A percentile compares a stretch with the other conserved stretches of the same genome.
Conservation (phyloP, 1,140 invertebrate species). For the Cyphomyrmex costatus region DNA sequence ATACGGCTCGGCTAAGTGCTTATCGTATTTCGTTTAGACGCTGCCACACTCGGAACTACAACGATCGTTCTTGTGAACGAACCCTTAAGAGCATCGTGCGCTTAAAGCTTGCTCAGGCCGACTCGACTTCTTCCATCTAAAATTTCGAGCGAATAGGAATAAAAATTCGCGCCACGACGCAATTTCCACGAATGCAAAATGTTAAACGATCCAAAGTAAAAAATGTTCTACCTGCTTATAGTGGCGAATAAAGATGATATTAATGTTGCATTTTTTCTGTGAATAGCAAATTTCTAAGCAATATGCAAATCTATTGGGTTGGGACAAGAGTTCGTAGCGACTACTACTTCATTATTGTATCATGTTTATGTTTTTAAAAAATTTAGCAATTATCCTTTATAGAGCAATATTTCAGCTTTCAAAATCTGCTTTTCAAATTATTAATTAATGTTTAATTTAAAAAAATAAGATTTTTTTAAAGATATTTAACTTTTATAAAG, state of each 20-base stretch:
- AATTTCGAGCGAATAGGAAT: constrained; percentile 43
- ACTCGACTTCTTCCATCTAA: constrained; percentile 39
- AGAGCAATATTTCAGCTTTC: no score
- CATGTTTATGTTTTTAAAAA: no score
- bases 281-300: background rate
- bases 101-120: constrained; percentile 48
- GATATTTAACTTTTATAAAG: background rate
- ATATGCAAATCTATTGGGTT: background rate
- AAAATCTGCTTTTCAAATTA: no score
- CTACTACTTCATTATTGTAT: no score
- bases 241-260: background rate
- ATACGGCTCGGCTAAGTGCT: constrained; percentile 85
- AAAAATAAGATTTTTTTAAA: no score
- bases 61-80: constrained; percentile 74
- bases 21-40: constrained; percentile 85
- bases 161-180: constrained; percentile 51
- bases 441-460: no score
- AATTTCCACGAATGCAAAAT: constrained; percentile 49
- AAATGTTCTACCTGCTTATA: constrained; percentile 18
- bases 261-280: background rate
- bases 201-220: constrained; percentile 10
- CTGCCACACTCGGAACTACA: constrained; percentile 54
- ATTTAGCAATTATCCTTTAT: no score
- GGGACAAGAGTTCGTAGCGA: no score
- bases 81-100: constrained; percentile 68